These are phyloP conservation scores for Phataginus tetradactyla DNA, from an alignment of 2,797 vertebrate genomes.

Conservation along the genomic window DNA sequence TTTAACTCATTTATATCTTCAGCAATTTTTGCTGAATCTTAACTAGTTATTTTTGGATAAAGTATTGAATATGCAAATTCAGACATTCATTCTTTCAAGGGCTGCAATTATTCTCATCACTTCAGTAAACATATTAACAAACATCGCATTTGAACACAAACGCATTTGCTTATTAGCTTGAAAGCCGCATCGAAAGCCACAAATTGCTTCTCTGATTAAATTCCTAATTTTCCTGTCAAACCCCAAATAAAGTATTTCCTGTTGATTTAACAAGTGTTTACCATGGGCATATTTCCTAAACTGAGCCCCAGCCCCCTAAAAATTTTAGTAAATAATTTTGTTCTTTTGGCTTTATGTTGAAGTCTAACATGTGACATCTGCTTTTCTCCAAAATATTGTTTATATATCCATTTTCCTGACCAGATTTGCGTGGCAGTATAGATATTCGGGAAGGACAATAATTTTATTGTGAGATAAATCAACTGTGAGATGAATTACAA, in stretches of 20 bases:
- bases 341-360: background rate
- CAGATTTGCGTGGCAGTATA: background rate
- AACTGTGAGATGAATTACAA: background rate
- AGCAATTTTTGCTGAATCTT: slow-evolving; percentile 48
- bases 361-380: background rate
- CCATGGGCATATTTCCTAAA: background rate
- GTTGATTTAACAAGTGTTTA: background rate
- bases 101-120: slow-evolving; percentile 74
- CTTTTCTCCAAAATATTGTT: background rate
- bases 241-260: slow-evolving; percentile 22
- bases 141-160: slow-evolving; percentile 69
- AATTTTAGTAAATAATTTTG: background rate
- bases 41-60: slow-evolving; percentile 74
- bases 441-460: background rate
- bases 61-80: slow-evolving; percentile 74
- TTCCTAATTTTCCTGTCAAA: slow-evolving; percentile 62
- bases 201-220: slow-evolving; percentile 80
- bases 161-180: slow-evolving; percentile 74
- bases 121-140: slow-evolving; percentile 63
- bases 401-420: background rate
- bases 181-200: slow-evolving; percentile 61
- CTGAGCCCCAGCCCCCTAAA: background rate
- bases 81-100: slow-evolving; percentile 63
- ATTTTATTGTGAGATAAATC: background rate
- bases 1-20: slow-evolving; percentile 60